These are phyloP conservation scores for Idaea biselata DNA, from an alignment of 2,888 invertebrate species.

Conservation along the genomic window DNA sequence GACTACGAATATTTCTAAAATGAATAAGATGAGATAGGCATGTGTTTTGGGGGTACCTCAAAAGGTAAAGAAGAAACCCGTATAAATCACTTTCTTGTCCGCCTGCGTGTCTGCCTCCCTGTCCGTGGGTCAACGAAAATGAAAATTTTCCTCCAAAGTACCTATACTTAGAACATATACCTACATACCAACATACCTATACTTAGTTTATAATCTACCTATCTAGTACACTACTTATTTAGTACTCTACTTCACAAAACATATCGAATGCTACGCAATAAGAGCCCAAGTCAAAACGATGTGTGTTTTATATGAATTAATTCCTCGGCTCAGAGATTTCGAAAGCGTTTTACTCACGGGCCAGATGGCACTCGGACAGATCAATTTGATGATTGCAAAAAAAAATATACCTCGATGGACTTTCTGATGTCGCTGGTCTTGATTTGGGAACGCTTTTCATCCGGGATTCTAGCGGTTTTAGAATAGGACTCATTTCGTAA, in stretches of 20 bases:
- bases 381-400: conserved; percentile 81
- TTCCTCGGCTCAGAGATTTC: conserved; percentile 70
- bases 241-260: background rate
- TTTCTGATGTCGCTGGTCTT: conserved; percentile 64
- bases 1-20: too few species aligned
- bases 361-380: conserved; percentile 78
- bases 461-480: conserved; percentile 28
- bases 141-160: too few species aligned
- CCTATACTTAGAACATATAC: too few species aligned
- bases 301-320: conserved; percentile 79
- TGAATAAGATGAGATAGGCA: too few species aligned
- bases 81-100: too few species aligned
- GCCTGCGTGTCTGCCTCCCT: too few species aligned
- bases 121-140: too few species aligned
- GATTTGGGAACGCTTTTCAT: conserved; percentile 46
- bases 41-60: too few species aligned
- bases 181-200: too few species aligned
- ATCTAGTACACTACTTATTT: too few species aligned
- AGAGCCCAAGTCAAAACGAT: conserved; percentile 46
- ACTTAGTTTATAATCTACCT: too few species aligned
- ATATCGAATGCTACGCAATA: conserved; percentile 34
- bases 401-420: conserved; percentile 53
- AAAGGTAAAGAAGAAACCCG: too few species aligned
- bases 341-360: conserved; percentile 77
- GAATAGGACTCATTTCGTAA: background rate